Percentiles rank a stretch among this genome's conserved stretches.
Evolutionary conservation across 2,113 vertebrate genomes (phyloP).

Genomic region (Sapayoa aenigma): DNA sequence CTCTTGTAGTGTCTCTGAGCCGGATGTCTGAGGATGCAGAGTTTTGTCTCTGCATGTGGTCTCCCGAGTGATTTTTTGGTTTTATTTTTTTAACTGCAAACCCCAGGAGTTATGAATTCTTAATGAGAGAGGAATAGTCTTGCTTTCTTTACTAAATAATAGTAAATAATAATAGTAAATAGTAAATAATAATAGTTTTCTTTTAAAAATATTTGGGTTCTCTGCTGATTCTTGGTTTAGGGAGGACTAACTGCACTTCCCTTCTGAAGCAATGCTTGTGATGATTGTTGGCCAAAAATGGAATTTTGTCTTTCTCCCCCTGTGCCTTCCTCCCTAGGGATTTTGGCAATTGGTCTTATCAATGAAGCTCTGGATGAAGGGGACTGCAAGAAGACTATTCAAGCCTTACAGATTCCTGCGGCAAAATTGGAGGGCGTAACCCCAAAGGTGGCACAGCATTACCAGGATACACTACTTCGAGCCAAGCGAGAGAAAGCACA

Average conservation of each 20-base stretch:
- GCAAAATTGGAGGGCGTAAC: conserved; percentile 90
- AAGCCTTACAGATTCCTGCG: conserved; percentile 84
- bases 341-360: conserved; percentile 92
- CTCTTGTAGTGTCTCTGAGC: not conserved
- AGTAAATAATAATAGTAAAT: not conserved
- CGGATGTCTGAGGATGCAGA: not conserved
- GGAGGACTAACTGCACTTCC: not conserved
- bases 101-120: not conserved
- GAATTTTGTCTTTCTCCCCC: not conserved
- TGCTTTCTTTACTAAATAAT: not conserved
- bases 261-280: not conserved
- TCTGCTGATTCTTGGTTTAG: not conserved
- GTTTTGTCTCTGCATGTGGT: not conserved
- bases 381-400: conserved; percentile 84
- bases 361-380: conserved; percentile 96
- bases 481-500: conserved; percentile 94
- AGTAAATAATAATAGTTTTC: not conserved
- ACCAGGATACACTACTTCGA: conserved; percentile 89
- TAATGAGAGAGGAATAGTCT: not conserved
- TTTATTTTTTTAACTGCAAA: not conserved
- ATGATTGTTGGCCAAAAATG: not conserved
- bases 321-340: conserved; percentile 74
- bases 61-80: not conserved
- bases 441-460: conserved; percentile 87
- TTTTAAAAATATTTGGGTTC: not conserved